Percentiles rank a stretch among this genome's conserved stretches.
Evolutionary conservation across 1,140 invertebrate species (phyloP).

Genomic region (Eumaeus atala): DNA sequence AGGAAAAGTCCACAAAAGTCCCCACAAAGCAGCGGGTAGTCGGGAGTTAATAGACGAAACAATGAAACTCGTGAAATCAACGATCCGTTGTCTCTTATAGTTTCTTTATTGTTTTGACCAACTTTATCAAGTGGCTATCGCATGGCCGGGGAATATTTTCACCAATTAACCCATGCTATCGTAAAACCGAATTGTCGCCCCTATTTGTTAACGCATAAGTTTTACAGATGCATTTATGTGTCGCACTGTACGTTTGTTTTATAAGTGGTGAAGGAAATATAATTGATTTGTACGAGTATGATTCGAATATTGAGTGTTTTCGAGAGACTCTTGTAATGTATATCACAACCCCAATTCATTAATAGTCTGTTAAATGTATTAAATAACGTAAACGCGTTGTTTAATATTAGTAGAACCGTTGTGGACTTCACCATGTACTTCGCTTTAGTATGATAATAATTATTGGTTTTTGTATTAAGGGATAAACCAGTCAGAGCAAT

Average conservation of each 20-base stretch:
- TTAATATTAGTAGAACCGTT: no score
- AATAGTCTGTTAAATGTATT: slow-evolving; percentile 9
- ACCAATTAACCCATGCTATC: slow-evolving; percentile 20
- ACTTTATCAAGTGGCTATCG: slow-evolving; percentile 57
- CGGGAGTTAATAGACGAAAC: slow-evolving; percentile 46
- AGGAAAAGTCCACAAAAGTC: slow-evolving; percentile 35
- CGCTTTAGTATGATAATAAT: no score
- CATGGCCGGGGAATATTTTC: slow-evolving; percentile 33
- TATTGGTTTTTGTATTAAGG: no score
- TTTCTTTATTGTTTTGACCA: slow-evolving; percentile 62
- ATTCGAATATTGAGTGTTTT: slow-evolving; percentile 15
- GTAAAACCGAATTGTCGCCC: slow-evolving; percentile 6
- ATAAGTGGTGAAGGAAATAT: slow-evolving; percentile 55
- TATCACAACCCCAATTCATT: not conserved
- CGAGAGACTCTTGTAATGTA: slow-evolving; percentile 26
- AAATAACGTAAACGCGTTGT: no score
- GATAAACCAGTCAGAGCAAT: no score
- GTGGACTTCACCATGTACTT: no score
- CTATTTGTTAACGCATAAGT: slow-evolving; percentile 22
- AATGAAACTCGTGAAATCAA: slow-evolving; percentile 51
- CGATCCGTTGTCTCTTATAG: slow-evolving; percentile 51
- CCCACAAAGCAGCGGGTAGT: slow-evolving; percentile 32
- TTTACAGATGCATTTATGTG: not conserved
- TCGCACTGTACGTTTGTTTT: not conserved
- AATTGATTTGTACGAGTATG: slow-evolving; percentile 43